Base-by-base conservation (phyloP, 2,113 vertebrate species). In the Typhlomys cinereus region DNA sequence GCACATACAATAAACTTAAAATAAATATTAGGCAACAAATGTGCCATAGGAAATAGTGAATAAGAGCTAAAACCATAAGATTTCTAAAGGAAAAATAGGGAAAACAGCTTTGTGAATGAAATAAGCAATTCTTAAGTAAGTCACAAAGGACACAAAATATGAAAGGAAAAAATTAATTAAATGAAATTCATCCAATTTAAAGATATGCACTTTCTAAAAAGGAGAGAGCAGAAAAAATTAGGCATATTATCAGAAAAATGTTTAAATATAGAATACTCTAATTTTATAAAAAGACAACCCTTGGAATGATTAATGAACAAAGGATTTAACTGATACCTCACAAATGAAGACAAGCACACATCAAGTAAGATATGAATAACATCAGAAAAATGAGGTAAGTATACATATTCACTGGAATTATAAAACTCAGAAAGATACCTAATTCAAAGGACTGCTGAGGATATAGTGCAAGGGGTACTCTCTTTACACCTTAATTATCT, bases 141-240 rank as follows among this genome's bases (percentile, higher is more conserved):
- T 89, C 59, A 89, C 31, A 91, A 52, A 83, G n/a, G 92, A 21
- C 17, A 69, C 36, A 90, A 75, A 82, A 23, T 87, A 50, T n/a
- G 84, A 85, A 93, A 57, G 31, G 74, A 85, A 93, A 23, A 54
- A 85, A 76, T 18, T n/a, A n/a, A 88, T 59, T 83, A 64, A 82
- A 62, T 88, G 34, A 85, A 69, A 2, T 79, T 0, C 14, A 74
- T 31, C 12, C 7, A 74, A 85, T 91, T 80, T 91, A 27, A 89
- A 80, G 92, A 81, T 17, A 70, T 74, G 17, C 48, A 3, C 31
- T 17, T 27, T 94, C 41, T n/a, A n/a, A n/a, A n/a, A n/a, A n/a
- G n/a, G n/a, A n/a, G n/a, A 52, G 5, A n/a, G 64, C 57, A 48
- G 66, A 76, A 2, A 14, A 73, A 54, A 70, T 64, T 10, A 80